Evolutionary conservation across 1,140 invertebrate species (phyloP), one percentile per base, ranked within the genome.

Genomic region (Brachionus calyciflorus): DNA sequence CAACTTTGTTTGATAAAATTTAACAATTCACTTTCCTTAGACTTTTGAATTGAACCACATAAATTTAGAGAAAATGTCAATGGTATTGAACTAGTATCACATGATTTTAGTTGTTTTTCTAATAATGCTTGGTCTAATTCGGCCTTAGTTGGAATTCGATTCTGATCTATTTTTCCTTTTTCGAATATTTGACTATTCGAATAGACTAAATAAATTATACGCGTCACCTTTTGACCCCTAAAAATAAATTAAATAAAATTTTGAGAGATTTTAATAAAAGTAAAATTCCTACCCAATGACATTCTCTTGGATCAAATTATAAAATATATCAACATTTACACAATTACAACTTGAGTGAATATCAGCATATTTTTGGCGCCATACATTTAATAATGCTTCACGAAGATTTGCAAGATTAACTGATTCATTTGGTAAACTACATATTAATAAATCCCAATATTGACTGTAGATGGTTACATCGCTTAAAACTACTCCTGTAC

Each of bases 361-460:
- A 33, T 37, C 17, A 7, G 30, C n/a, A 37, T 37, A 60, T 44
- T 65, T 65, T 44, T 10, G 24, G 12, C 21, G 40, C 60, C 60
- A 65, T 10, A 24, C 24, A 14, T 21, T 65, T 44, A 12, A 17
- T 24, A 65, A 44, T 19, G 60, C 37, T 44, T 19, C 19, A 19
- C 41, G 37, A 24, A 65, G 6, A 24, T 6, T 4, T 26, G 41
- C 28, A 5, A 65, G 24, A 14, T 19, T 10, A 24, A 9, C 3
- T 9, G 40, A 21, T 14, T 65, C 37, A 6, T 3, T 21, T 40
- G 44, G 37, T 65, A 19, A 17, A 14, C 60, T 37, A 44, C 60
- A 65, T 24, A 65, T 44, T 24, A 12, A 24, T 21, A 65, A 24
- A 24, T 65, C 60, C 60, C 60, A 65, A 65, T 30, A 65, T 65